These are phyloP conservation scores for Ceratosolen solmsi DNA, from an alignment of 1,140 invertebrate genomes.

Conservation along the genomic window DNA sequence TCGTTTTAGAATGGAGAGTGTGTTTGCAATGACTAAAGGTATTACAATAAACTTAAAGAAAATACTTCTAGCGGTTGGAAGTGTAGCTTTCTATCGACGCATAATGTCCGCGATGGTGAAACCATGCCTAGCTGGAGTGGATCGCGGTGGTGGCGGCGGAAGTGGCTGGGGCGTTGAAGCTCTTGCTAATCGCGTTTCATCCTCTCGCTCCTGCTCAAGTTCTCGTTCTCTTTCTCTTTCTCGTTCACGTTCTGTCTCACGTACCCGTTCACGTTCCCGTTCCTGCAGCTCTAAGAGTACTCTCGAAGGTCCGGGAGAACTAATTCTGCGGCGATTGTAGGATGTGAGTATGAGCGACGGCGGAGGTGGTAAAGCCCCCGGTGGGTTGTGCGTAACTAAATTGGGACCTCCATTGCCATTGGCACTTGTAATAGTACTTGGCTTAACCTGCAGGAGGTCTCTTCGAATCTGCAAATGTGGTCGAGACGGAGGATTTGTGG, in stretches of 20 bases:
- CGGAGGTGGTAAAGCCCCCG: slow-evolving; percentile 69
- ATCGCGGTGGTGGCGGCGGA: slow-evolving; percentile 56
- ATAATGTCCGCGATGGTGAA: slow-evolving; percentile 73
- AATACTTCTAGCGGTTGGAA: neutral
- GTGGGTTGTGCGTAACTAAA: slow-evolving; percentile 68
- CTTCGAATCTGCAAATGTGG: slow-evolving; percentile 82
- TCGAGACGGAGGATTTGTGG: slow-evolving; percentile 65
- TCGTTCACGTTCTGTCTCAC: slow-evolving; percentile 59
- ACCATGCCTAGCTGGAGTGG: slow-evolving; percentile 67
- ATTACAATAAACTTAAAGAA: neutral
- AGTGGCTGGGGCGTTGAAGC: slow-evolving; percentile 71
- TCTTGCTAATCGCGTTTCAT: slow-evolving; percentile 61
- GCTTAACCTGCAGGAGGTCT: slow-evolving; percentile 78
- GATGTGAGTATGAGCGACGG: slow-evolving; percentile 70
- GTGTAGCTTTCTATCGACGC: slow-evolving; percentile 66
- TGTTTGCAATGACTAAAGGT: no score
- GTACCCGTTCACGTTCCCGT: slow-evolving; percentile 65
- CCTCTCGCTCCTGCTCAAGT: slow-evolving; percentile 61
- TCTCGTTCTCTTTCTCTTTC: slow-evolving; percentile 60
- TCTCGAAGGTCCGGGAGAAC: slow-evolving; percentile 68
- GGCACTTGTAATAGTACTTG: slow-evolving; percentile 71
- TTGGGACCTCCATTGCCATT: slow-evolving; percentile 53
- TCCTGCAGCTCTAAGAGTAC: slow-evolving; percentile 68
- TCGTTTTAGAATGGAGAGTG: neutral
- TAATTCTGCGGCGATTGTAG: slow-evolving; percentile 67